Evolutionary conservation across 2,113 vertebrate genomes (phyloP), one percentile per base, ranked within the genome.

Genomic region (Triplophysa dalaica): DNA sequence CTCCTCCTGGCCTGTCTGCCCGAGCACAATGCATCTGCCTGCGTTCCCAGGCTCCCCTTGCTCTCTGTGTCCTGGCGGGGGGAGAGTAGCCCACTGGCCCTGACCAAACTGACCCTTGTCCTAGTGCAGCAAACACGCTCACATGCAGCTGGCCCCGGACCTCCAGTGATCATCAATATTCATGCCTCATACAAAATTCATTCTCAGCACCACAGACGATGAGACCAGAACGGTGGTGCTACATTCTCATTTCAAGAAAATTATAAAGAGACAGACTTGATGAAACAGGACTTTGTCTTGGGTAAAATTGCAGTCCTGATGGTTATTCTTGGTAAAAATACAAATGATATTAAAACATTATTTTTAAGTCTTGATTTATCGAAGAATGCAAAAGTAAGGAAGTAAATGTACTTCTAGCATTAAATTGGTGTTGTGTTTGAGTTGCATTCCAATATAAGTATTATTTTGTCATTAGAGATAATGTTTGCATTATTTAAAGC

Each of bases 31-130:
- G 79, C 83, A 52, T 58, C 67, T 43, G 76, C 52, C 38, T 50
- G 75, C 69, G 83, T 85, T 87, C 83, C 83, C 85, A 85, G 83
- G 83, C 75, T 70, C 79, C 56, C 48, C 58, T 33, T 62, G 79
- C 75, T 62, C 60, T 33, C 81, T 13, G 16, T 43, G 50, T 21
- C 60, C 65, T 64, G 81, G 74, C n/a, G 45, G 74, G 68, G 83
- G 77, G 62, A 65, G 66, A 80, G 77, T 12, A 79, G 77, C 67
- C 77, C 75, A 67, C 52, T 79, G 78, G 78, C 78, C 43, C 52
- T 75, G 72, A 70, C 81, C 81, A 82, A 77, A 77, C 81, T 84
- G 85, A 84, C 83, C 85, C 75, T 77, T 83, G 81, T 79, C 83
- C 70, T 68, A 58, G 58, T 70, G 73, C 60, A 66, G 62, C 81